A percentile compares a stretch with the other conserved stretches of the same genome.
These are phyloP conservation scores for Siniperca knerii DNA, from an alignment of 2,113 vertebrate genomes.

Conservation along the genomic window DNA sequence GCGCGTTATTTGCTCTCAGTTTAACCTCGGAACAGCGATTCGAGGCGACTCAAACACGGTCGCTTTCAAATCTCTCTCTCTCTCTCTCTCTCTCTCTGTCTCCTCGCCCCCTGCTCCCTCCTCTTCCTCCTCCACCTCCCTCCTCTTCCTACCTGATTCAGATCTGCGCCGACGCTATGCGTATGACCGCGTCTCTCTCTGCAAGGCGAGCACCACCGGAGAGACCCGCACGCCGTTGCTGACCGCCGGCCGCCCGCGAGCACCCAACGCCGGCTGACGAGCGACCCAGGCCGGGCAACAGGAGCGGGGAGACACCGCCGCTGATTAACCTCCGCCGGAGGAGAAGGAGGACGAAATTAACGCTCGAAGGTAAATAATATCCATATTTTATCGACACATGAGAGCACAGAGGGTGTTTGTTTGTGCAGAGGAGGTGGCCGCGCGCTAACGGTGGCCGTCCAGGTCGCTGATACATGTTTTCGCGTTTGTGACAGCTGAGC, in stretches of 20 bases:
- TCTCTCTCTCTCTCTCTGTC: slow-evolving; percentile 6
- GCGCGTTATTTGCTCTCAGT: slow-evolving; percentile 60
- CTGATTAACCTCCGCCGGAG: slow-evolving; percentile 22
- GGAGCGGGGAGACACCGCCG: slow-evolving; percentile 50
- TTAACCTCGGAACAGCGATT: slow-evolving; percentile 68
- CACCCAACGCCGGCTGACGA: slow-evolving; percentile 49
- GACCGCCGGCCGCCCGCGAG: slow-evolving; percentile 45
- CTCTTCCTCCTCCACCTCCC: background rate
- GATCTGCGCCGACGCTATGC: slow-evolving; percentile 78
- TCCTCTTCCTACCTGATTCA: slow-evolving; percentile 75
- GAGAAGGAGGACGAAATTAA: slow-evolving; percentile 12
- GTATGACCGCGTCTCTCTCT: slow-evolving; percentile 72
- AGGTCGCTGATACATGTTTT: slow-evolving; percentile 20
- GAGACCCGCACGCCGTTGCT: slow-evolving; percentile 48
- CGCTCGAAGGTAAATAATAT: slow-evolving; percentile 44
- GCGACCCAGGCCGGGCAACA: slow-evolving; percentile 59
- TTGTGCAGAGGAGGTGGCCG: slow-evolving; percentile 47
- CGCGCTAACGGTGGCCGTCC: slow-evolving; percentile 24
- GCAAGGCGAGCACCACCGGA: slow-evolving; percentile 66
- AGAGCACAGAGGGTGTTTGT: background rate
- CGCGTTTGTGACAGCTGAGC: slow-evolving; percentile 19
- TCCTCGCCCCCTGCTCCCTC: background rate
- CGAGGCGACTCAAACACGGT: slow-evolving; percentile 41
- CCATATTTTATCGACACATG: slow-evolving; percentile 4
- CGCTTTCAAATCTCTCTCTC: slow-evolving; percentile 52